A percentile compares a stretch with the other conserved stretches of the same genome.
Conservation (phyloP, 1,140 invertebrate genomes). For the Chrysopa pallens region DNA sequence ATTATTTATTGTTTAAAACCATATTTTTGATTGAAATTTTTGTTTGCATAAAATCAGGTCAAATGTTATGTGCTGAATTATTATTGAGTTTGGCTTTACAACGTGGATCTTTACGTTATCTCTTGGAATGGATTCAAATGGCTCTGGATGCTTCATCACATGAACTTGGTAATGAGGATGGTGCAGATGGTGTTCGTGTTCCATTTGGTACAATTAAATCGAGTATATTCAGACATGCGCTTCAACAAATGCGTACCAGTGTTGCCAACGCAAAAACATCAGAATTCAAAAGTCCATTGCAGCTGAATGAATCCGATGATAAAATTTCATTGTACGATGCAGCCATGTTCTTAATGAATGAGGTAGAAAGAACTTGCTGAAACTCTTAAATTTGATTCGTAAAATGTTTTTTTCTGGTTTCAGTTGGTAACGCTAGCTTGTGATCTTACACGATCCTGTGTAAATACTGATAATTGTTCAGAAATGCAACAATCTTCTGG, state of each 20-base stretch:
- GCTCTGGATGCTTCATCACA: conserved; percentile 24
- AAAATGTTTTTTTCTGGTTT: too few species aligned
- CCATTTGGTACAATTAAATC: conserved; percentile 10
- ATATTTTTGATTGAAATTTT: too few species aligned
- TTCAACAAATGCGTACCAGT: conserved; percentile 9
- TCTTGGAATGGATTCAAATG: conserved; percentile 47
- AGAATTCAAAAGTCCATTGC: conserved; percentile 6
- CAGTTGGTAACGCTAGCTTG: conserved; percentile 26
- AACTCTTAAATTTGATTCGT: too few species aligned
- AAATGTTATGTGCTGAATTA: conserved; percentile 33
- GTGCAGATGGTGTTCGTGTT: conserved; percentile 4
- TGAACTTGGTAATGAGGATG: too few species aligned
- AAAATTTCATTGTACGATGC: conserved; percentile 28
- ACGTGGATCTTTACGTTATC: conserved; percentile 38
- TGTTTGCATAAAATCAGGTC: too few species aligned
- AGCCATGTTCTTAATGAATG: conserved; percentile 32
- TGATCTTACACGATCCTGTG: conserved; percentile 22
- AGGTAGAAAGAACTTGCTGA: too few species aligned
- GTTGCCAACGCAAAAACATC: conserved; percentile 7
- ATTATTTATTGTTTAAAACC: too few species aligned
- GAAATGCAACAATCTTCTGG: conserved; percentile 9
- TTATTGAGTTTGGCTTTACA: conserved; percentile 37
- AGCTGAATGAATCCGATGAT: conserved; percentile 4
- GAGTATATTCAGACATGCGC: too few species aligned
- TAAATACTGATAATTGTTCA: conserved; percentile 12